Percentiles rank a stretch among this genome's conserved stretches.
Conservation (phyloP, 2,113 vertebrate genomes). For the Hiodon alosoides region DNA sequence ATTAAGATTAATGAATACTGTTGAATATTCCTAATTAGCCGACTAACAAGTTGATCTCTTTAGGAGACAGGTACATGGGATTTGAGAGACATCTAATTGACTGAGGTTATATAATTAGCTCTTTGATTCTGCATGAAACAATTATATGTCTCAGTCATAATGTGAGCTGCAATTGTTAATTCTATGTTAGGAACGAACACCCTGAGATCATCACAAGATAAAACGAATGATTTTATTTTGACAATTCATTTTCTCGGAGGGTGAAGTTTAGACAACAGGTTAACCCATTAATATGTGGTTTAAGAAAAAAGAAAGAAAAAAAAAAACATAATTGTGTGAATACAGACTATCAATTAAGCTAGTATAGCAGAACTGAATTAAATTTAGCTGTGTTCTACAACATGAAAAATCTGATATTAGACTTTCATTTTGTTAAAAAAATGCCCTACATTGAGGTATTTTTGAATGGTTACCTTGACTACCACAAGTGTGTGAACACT, state of each 20-base stretch:
- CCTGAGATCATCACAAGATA: constrained; percentile 20
- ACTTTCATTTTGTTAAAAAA: not conserved
- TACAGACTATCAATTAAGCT: too few relatives aligned
- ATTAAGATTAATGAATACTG: constrained; percentile 50
- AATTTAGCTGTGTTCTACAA: too few relatives aligned
- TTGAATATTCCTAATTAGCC: constrained; percentile 45
- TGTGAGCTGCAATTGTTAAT: constrained; percentile 27
- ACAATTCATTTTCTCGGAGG: not conserved
- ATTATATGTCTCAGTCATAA: constrained; percentile 46
- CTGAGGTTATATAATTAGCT: constrained; percentile 42
- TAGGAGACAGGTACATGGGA: constrained; percentile 26
- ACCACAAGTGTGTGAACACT: constrained; percentile 85
- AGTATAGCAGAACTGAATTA: too few relatives aligned
- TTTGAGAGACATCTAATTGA: constrained; percentile 39
- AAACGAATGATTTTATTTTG: constrained; percentile 37
- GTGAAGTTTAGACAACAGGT: too few relatives aligned
- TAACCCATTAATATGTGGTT: too few relatives aligned
- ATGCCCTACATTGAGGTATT: not conserved
- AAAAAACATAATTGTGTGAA: too few relatives aligned
- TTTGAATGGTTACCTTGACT: constrained; percentile 64
- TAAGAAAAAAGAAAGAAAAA: too few relatives aligned
- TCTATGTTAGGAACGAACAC: constrained; percentile 36
- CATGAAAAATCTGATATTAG: too few relatives aligned
- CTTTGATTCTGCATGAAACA: constrained; percentile 57
- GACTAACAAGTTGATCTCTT: constrained; percentile 36